Conservation (phyloP, 2,113 vertebrate genomes). For the Caretta caretta region DNA sequence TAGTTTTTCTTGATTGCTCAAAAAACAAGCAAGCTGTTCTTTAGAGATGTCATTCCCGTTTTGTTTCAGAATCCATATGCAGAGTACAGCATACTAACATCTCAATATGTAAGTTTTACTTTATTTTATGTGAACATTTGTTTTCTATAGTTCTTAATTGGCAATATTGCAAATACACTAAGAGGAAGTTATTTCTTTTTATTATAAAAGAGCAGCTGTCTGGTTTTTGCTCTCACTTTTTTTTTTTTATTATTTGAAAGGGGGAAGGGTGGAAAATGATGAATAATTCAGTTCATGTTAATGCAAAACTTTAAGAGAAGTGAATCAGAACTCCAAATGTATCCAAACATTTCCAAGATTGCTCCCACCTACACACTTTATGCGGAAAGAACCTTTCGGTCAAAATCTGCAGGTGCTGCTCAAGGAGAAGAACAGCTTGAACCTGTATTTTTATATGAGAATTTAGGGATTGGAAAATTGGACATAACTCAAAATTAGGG, state of each 20-base stretch:
- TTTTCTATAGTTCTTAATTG: not conserved
- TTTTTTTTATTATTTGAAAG: not conserved
- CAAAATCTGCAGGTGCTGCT: rapidly evolving
- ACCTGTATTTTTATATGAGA: not conserved
- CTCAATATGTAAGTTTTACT: not conserved
- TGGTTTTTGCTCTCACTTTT: not conserved
- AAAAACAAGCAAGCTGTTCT: not conserved
- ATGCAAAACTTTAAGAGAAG: not conserved
- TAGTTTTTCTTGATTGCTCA: not conserved
- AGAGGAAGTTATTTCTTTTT: not conserved
- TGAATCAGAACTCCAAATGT: not conserved
- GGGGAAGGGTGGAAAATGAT: not conserved
- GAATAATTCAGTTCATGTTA: constrained; percentile 7
- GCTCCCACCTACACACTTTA: not conserved
- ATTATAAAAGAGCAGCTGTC: not conserved
- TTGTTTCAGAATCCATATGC: not conserved
- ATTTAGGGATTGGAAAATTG: rapidly evolving
- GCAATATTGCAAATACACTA: not conserved
- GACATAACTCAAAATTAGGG: not conserved
- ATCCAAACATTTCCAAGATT: not conserved
- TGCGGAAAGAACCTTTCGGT: not conserved
- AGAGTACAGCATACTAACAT: constrained; percentile 1
- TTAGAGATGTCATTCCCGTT: not conserved
- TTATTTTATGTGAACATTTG: not conserved
- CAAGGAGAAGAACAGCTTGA: not conserved